These are phyloP conservation scores for Drosophila picticornis DNA, from an alignment of 2,888 invertebrate genomes.

Conservation along the genomic window DNA sequence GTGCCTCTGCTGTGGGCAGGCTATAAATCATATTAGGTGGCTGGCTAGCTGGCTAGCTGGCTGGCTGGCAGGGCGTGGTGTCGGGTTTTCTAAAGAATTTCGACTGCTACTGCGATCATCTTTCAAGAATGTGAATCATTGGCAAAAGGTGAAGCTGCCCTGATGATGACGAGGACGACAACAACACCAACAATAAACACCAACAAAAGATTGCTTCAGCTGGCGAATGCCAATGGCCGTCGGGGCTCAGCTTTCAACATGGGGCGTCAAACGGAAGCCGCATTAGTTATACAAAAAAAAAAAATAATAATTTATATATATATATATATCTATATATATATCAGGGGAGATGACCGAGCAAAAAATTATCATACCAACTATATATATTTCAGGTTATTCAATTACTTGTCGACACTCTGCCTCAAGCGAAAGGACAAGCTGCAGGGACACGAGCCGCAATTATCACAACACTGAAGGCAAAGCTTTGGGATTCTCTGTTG, in stretches of 20 bases:
- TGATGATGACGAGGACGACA: not conserved
- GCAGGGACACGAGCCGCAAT: slow-evolving; percentile 42
- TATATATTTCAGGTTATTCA: slow-evolving; percentile 37
- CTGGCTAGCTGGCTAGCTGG: slow-evolving; percentile 23
- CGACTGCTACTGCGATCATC: slow-evolving; percentile 60
- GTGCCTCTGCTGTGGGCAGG: slow-evolving; percentile 39
- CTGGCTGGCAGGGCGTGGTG: slow-evolving; percentile 51
- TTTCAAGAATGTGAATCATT: slow-evolving; percentile 68
- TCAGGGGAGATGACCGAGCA: slow-evolving; percentile 13
- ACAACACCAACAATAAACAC: not conserved
- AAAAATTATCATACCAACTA: slow-evolving; percentile 38
- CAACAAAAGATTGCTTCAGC: slow-evolving; percentile 13
- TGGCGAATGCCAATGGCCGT: slow-evolving; percentile 28
- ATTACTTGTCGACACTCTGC: slow-evolving; percentile 28
- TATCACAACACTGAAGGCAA: slow-evolving; percentile 12
- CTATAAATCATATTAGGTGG: slow-evolving; percentile 60
- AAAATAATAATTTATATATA: not conserved
- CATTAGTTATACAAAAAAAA: slow-evolving; percentile 58
- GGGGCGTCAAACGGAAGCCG: slow-evolving; percentile 79
- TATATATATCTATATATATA: not conserved
- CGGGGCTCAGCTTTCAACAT: slow-evolving; percentile 66
- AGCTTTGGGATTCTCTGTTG: not conserved
- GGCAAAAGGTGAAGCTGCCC: slow-evolving; percentile 43
- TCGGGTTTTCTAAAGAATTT: slow-evolving; percentile 70
- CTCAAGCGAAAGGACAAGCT: not conserved